These are phyloP conservation scores for Mythimna impura DNA, from an alignment of 2,888 invertebrate species.

Conservation along the genomic window DNA sequence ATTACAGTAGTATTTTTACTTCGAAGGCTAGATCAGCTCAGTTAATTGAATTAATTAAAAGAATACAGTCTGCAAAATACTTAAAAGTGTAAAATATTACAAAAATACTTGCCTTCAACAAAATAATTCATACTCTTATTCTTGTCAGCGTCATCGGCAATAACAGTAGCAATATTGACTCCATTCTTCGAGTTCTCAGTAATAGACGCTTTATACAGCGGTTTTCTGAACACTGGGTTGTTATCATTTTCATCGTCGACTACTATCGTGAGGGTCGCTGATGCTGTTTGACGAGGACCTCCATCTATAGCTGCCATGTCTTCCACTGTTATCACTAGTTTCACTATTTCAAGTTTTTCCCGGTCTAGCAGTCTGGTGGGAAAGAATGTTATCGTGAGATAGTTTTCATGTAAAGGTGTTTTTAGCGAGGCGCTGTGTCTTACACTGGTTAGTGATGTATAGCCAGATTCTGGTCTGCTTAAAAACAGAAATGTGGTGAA, in stretches of 20 bases:
- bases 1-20: too few relatives aligned
- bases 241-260: constrained; percentile 97
- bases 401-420: not conserved
- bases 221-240: constrained; percentile 95
- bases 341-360: constrained; percentile 95
- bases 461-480: not conserved
- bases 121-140: constrained; percentile 95
- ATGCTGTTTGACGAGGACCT: constrained; percentile 92
- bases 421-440: not conserved
- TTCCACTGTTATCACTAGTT: constrained; percentile 94
- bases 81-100: not conserved
- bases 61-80: not conserved
- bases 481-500: too few relatives aligned
- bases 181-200: constrained; percentile 97
- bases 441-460: not conserved
- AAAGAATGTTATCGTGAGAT: not conserved
- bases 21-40: too few relatives aligned
- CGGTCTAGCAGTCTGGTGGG: constrained; percentile 93
- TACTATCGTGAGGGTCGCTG: constrained; percentile 93
- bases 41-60: not conserved
- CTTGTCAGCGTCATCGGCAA: constrained; percentile 96
- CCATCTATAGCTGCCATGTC: constrained; percentile 95
- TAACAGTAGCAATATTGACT: constrained; percentile 93
- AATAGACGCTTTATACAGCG: constrained; percentile 94
- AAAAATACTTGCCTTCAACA: constrained; percentile 90